Evolutionary conservation across 2,797 vertebrate species (phyloP), one percentile per base, ranked within the genome.

Genomic region (Mus minutoides): DNA sequence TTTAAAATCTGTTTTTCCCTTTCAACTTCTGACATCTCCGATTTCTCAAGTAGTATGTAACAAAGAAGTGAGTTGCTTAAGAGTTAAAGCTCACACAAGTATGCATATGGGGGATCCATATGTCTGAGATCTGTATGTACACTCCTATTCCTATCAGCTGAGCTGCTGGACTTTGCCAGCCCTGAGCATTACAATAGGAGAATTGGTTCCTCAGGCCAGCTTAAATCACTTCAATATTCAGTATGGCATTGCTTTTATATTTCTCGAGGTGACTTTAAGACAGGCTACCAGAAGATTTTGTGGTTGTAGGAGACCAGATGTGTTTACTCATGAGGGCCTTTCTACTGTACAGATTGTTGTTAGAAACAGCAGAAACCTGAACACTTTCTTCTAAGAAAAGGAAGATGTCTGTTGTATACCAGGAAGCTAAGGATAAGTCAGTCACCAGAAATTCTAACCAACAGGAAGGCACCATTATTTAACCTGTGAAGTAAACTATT

Each of bases 21-120:
- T 62, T 82, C 84, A 88, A 43, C 21, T 69, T 90, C 60, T 62
- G 29, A 90, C 37, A 37, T 90, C 10, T 37, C 37, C 62, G 85
- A 58, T 82, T 93, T 92, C 46, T 89, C n/a, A 80, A 88, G 29
- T 90, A 94, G 52, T 69, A 83, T 64, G 54, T 90, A 73, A 82
- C 29, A 73, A 17, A 29, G 80, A 43, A 71, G 37, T 11, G 80
- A 54, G 79, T 56, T 90, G 26, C 73, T 88, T 93, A 73, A 90
- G 88, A 83, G 46, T 83, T 77, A 76, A 37, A 89, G 86, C 83
- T 90, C 73, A 52, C 26, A 26, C 90, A 85, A 9, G 2, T 85
- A 64, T 19, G 82, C 60, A 84, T 4, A 40, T 83, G 17, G 56
- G 62, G 64, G 80, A 67, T 76, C 13, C 6, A 80, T 67, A 56